Evolutionary conservation across 2,113 vertebrate genomes (phyloP).

Genomic region (Alethe diademata): DNA sequence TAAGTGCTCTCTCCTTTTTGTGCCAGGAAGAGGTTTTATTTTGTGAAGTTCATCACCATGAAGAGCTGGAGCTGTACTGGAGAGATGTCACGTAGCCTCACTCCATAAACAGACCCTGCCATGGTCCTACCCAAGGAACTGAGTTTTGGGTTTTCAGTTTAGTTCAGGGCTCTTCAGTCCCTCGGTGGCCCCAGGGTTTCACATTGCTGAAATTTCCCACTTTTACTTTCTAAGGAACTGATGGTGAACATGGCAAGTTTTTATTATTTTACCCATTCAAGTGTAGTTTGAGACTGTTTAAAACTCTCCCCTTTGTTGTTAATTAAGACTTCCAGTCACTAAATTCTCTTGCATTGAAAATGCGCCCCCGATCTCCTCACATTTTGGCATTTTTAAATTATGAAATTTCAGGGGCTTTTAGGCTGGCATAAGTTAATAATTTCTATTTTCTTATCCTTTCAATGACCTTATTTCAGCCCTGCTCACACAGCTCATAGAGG

Average conservation of each 20-base stretch:
- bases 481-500: background rate
- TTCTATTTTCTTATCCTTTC: background rate
- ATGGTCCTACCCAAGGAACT: accelerated
- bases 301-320: background rate
- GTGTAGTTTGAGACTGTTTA: background rate
- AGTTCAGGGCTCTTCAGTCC: background rate
- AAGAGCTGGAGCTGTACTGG: background rate
- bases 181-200: background rate
- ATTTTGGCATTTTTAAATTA: background rate
- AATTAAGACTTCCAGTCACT: background rate
- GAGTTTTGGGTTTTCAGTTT: background rate
- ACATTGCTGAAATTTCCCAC: background rate
- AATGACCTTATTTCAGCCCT: background rate
- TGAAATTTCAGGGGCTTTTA: background rate
- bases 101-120: background rate
- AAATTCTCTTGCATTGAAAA: background rate
- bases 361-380: background rate
- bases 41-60: background rate
- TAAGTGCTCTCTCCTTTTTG: background rate
- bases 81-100: accelerated
- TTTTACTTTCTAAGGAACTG: background rate
- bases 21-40: background rate
- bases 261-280: background rate
- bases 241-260: accelerated
- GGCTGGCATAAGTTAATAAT: background rate